Percentiles rank a stretch among this genome's conserved stretches.
Conservation (phyloP, 2,113 vertebrate species). For the Macrotus californicus region DNA sequence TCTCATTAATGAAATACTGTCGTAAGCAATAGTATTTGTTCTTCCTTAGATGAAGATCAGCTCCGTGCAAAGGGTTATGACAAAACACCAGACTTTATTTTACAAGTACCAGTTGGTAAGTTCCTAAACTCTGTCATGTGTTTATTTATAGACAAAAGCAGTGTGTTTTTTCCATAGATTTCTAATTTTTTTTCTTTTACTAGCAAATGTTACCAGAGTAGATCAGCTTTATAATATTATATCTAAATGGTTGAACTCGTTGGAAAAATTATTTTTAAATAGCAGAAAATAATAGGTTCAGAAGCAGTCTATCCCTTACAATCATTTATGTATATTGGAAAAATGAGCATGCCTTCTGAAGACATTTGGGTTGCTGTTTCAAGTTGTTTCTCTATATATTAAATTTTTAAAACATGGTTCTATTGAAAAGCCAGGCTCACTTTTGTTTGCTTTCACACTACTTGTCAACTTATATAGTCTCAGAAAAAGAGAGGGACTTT, state of each 20-base stretch:
- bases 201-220: slow-evolving; percentile 33
- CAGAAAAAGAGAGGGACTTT: neutral
- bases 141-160: neutral
- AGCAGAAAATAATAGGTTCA: neutral
- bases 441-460: neutral
- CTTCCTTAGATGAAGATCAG: slow-evolving; percentile 93
- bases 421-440: neutral
- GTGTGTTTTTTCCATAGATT: neutral
- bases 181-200: slow-evolving; percentile 29
- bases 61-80: slow-evolving; percentile 97
- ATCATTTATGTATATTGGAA: neutral
- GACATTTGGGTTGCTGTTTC: neutral
- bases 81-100: slow-evolving; percentile 99
- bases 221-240: slow-evolving; percentile 6
- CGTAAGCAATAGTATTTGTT: slow-evolving; percentile 76
- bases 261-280: neutral
- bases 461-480: neutral
- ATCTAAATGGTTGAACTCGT: neutral
- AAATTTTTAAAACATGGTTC: neutral
- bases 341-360: neutral
- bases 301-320: neutral
- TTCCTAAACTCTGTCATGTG: slow-evolving; percentile 56
- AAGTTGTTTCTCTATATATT: neutral
- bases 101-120: slow-evolving; percentile 97
- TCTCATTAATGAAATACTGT: slow-evolving; percentile 74